Percentiles rank a stretch among this genome's conserved stretches.
phyloP scores from a whole-genome alignment of 2,113 vertebrate species.

The Butorides virescens region DNA sequence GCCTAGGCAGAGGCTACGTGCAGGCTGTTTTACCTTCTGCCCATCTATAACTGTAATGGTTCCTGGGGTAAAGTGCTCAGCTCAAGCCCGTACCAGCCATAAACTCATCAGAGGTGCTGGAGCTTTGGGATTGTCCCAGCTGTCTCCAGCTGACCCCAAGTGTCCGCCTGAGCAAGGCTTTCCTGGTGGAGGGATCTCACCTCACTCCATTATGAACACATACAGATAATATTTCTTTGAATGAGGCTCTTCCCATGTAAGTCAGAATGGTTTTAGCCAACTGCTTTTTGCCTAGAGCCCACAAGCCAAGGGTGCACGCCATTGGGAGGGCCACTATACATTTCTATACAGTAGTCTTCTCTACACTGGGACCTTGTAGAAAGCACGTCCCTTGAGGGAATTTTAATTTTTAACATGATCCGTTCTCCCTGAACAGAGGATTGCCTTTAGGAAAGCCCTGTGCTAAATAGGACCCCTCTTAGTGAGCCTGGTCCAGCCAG shows the following conservation, averaged over 20 bases:
- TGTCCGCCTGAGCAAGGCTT: neutral
- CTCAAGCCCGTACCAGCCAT: accelerated
- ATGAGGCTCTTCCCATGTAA: neutral
- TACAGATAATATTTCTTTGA: neutral
- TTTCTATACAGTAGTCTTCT: neutral
- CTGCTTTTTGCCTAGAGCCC: neutral
- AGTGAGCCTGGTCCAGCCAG: neutral
- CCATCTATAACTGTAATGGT: accelerated
- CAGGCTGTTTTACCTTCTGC: neutral
- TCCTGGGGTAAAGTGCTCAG: neutral
- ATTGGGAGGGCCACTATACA: neutral
- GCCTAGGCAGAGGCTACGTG: accelerated
- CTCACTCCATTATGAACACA: neutral
- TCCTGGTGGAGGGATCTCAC: neutral
- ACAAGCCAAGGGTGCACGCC: neutral
- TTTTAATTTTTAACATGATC: neutral
- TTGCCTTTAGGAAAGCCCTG: neutral
- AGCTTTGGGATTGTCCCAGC: neutral
- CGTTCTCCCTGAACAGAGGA: neutral
- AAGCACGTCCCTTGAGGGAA: neutral
- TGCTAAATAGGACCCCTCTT: neutral
- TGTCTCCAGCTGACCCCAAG: neutral
- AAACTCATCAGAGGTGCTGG: neutral
- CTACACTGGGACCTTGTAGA: neutral
- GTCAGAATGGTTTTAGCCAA: neutral